A percentile compares a stretch with the other conserved stretches of the same genome.
Conservation (phyloP, 2,113 vertebrate genomes). For the Sakesphorus luctuosus region DNA sequence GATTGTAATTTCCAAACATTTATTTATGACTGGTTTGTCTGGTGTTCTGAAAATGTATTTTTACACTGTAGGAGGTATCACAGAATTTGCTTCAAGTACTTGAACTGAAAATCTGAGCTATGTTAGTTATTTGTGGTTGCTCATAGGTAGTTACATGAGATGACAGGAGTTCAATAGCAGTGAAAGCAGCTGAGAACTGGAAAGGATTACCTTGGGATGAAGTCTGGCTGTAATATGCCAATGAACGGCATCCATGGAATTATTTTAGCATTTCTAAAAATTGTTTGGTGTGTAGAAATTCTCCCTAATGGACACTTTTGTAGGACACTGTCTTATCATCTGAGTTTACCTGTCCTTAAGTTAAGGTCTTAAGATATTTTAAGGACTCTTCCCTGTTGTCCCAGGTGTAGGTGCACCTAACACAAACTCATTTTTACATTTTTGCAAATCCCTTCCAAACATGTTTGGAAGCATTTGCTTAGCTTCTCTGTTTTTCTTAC, state of each 20-base stretch:
- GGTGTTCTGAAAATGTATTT: neutral
- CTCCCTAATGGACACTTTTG: neutral
- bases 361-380: neutral
- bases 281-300: neutral
- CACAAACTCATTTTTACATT: neutral
- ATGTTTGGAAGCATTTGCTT: neutral
- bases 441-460: neutral
- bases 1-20: neutral
- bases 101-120: neutral
- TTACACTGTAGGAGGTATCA: neutral
- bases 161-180: neutral
- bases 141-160: neutral
- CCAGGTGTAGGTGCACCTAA: neutral
- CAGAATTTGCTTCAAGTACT: neutral
- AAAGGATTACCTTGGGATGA: neutral
- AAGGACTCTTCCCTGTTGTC: neutral
- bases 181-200: neutral
- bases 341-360: neutral
- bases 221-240: neutral
- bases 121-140: neutral
- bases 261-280: neutral
- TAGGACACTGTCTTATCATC: neutral
- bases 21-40: conserved; percentile 27
- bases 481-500: neutral
- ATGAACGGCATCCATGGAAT: neutral